Conservation (phyloP, 2,888 invertebrate genomes). For the Odontomyia ornata region DNA sequence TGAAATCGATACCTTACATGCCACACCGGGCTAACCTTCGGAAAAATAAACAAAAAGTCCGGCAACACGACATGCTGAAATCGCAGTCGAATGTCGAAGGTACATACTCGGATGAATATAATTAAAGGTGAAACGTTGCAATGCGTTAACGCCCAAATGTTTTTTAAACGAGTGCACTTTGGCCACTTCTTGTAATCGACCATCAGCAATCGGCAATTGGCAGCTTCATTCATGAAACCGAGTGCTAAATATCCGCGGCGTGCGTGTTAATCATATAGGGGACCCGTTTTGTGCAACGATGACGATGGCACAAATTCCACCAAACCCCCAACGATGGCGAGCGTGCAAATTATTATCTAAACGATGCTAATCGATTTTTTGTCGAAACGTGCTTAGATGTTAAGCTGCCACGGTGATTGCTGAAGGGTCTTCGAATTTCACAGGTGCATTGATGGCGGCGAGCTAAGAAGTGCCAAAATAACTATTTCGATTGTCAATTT, state of each 20-base stretch:
- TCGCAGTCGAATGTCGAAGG: constrained; percentile 11
- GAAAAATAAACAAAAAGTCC: constrained; percentile 11
- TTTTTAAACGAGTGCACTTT: constrained; percentile 3
- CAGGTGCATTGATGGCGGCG: no score
- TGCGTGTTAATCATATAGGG: background rate
- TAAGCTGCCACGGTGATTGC: no score
- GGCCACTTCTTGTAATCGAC: background rate
- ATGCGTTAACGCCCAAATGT: background rate
- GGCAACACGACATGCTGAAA: constrained; percentile 5
- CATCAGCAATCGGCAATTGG: background rate
- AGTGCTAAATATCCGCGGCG: background rate
- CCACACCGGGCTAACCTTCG: no score
- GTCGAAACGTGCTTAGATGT: no score
- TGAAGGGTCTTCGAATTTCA: no score
- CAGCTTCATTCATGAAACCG: background rate
- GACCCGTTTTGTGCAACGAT: background rate
- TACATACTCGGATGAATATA: background rate
- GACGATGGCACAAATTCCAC: background rate
- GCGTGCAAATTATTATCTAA: no score
- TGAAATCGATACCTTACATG: no score
- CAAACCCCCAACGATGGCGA: background rate
- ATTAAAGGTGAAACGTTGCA: constrained; percentile 12
- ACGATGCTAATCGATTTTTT: no score
- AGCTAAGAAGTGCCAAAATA: no score
- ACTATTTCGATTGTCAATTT: no score